Evolutionary conservation across 2,797 vertebrate species (phyloP).

Genomic region (Takifugu rubripes): DNA sequence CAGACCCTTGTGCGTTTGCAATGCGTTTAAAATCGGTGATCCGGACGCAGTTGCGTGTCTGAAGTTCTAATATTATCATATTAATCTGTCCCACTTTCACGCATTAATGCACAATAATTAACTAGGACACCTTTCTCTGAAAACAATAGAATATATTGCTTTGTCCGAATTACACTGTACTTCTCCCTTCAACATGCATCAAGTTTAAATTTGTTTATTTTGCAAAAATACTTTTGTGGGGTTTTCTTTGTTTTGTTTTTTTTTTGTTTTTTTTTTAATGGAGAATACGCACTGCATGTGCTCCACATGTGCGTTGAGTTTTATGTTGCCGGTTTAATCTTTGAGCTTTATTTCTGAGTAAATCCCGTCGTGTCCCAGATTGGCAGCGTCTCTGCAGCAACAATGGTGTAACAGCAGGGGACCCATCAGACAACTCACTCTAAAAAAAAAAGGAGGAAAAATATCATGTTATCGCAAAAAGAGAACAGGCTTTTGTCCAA

Average conservation of each 20-base stretch:
- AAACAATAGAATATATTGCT: conserved; percentile 24
- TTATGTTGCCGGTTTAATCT: conserved; percentile 71
- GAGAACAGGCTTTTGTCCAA: background rate
- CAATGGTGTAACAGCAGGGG: conserved; percentile 40
- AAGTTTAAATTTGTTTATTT: background rate
- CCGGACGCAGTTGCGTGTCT: conserved; percentile 4
- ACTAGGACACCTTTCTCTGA: conserved; percentile 14
- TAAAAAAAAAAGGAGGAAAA: background rate
- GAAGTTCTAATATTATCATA: conserved; percentile 16
- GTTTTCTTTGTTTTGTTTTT: background rate
- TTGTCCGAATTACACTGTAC: background rate
- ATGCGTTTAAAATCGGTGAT: background rate
- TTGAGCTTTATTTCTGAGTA: conserved; percentile 66
- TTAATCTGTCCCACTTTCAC: conserved; percentile 34
- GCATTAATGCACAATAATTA: conserved; percentile 38
- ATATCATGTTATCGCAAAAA: background rate
- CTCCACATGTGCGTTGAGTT: conserved; percentile 55
- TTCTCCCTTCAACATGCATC: background rate
- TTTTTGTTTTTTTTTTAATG: background rate
- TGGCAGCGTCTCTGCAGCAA: conserved; percentile 60
- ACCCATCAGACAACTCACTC: conserved; percentile 7
- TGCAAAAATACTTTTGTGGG: background rate
- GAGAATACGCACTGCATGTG: conserved; percentile 15
- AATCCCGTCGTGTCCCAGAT: conserved; percentile 79
- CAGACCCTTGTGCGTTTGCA: too few species aligned